These are phyloP conservation scores for Cichlasoma orientale DNA, from an alignment of 2,797 vertebrate species.

Conservation along the genomic window DNA sequence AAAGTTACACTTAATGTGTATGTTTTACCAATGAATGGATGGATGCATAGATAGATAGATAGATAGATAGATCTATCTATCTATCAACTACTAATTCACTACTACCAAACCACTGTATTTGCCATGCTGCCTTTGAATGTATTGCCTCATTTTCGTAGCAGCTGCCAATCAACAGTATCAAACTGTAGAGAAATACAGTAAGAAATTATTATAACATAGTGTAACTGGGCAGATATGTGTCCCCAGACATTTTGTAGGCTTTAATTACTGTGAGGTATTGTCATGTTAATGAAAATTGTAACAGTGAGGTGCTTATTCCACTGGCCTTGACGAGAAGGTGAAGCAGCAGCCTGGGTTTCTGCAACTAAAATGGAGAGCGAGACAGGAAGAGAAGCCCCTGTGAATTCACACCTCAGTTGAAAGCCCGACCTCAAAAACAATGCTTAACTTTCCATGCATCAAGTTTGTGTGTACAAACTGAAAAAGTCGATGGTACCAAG, in stretches of 20 bases:
- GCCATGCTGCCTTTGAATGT: not conserved
- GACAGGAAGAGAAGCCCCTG: not conserved
- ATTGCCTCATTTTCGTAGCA: not conserved
- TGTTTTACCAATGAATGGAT: not conserved
- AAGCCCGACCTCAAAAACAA: not conserved
- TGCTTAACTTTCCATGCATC: not conserved
- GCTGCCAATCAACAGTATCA: not conserved
- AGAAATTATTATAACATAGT: rapidly evolving
- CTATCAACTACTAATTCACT: not conserved
- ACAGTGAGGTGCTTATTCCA: not conserved
- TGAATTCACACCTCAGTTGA: not conserved
- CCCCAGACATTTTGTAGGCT: not conserved
- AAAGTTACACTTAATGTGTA: not conserved
- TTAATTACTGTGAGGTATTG: rapidly evolving
- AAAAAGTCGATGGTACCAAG: not conserved
- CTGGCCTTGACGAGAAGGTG: not conserved
- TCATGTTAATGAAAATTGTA: rapidly evolving
- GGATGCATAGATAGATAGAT: too few relatives aligned
- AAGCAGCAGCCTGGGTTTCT: not conserved
- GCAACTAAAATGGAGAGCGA: not conserved
- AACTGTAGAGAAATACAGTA: not conserved
- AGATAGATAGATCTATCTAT: not conserved
- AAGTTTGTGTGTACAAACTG: not conserved
- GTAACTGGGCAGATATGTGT: not conserved
- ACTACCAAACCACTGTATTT: not conserved